A percentile compares a stretch with the other conserved stretches of the same genome.
These are phyloP conservation scores for Amphiduros pacificus DNA, from an alignment of 2,888 invertebrate genomes.

Conservation along the genomic window DNA sequence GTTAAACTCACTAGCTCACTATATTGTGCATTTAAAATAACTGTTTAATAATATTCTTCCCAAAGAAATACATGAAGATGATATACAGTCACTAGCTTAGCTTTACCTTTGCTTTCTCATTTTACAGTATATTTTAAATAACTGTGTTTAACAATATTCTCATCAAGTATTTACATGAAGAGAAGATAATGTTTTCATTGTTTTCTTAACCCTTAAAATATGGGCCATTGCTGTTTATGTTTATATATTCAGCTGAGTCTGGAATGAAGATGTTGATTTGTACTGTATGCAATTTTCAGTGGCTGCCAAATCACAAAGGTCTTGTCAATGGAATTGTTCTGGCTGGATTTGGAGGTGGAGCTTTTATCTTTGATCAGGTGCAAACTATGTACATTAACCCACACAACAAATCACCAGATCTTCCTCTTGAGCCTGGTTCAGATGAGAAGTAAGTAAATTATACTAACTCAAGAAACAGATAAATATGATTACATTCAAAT, in stretches of 20 bases:
- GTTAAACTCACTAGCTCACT: conserved; percentile 29
- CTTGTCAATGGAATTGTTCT: conserved; percentile 49
- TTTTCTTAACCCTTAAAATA: no score
- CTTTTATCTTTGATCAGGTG: conserved; percentile 45
- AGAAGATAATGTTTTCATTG: no score
- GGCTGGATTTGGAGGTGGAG: conserved; percentile 50
- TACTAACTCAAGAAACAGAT: no score
- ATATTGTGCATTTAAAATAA: neutral
- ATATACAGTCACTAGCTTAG: no score
- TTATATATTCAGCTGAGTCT: neutral
- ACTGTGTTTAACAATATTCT: no score
- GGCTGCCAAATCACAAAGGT: conserved; percentile 48
- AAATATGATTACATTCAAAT: no score
- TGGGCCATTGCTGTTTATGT: no score
- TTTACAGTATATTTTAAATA: no score
- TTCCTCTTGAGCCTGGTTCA: conserved; percentile 5
- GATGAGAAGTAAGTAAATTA: conserved; percentile 15
- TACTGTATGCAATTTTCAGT: conserved; percentile 31
- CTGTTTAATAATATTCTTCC: neutral
- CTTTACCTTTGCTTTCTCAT: no score
- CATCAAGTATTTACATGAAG: no score
- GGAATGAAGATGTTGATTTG: neutral
- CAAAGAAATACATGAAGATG: no score
- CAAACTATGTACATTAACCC: conserved; percentile 52
- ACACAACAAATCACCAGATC: conserved; percentile 34